phyloP scores from a whole-genome alignment of 92 coral and sea anemone species.

The Desmophyllum pertusum region DNA sequence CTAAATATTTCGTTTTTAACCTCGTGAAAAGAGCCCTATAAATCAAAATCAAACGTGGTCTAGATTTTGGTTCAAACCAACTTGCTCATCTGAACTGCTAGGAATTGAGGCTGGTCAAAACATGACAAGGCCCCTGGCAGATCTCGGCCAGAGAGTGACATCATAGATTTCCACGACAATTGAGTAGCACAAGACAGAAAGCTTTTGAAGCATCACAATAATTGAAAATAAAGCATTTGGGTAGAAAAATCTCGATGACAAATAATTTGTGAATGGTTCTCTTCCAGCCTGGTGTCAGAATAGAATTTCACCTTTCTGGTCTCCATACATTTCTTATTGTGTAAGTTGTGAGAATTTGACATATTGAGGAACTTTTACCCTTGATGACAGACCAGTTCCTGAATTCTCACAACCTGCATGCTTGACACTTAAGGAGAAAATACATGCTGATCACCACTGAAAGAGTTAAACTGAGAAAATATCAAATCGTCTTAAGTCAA shows the following conservation, averaged over 20 bases:
- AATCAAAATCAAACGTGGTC: slow-evolving; percentile 1
- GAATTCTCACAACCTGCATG: background rate
- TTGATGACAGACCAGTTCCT: background rate
- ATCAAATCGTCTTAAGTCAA: background rate
- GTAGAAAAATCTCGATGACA: background rate
- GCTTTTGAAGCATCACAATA: background rate
- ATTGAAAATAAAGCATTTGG: background rate
- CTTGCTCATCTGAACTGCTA: background rate
- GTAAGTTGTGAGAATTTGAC: background rate
- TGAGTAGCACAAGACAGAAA: background rate
- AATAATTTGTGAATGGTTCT: too few relatives aligned
- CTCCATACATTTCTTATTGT: background rate
- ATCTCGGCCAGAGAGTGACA: background rate
- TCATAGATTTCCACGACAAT: background rate
- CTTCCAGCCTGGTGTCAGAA: background rate
- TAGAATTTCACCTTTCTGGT: background rate
- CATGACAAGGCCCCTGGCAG: background rate
- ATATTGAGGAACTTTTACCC: background rate
- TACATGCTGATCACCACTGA: background rate
- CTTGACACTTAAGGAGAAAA: background rate
- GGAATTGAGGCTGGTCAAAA: background rate
- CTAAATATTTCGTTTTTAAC: slow-evolving; percentile 25
- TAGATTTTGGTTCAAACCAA: background rate
- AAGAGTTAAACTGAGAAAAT: background rate
- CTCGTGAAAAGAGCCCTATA: slow-evolving; percentile 3